A percentile compares a stretch with the other conserved stretches of the same genome.
phyloP scores from a whole-genome alignment of 2,888 invertebrate genomes.

The Tachina lurida region DNA sequence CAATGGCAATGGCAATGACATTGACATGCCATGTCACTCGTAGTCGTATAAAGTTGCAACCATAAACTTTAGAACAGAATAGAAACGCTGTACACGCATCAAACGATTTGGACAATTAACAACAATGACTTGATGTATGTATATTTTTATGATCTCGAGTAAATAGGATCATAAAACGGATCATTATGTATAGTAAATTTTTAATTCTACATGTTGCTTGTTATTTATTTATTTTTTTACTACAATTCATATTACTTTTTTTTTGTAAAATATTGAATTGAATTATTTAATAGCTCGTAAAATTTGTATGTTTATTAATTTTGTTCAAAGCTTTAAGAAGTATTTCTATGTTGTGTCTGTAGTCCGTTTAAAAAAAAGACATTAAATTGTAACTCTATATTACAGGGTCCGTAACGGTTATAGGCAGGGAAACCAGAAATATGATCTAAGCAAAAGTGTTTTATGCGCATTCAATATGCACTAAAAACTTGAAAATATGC shows the following conservation, averaged over 20 bases:
- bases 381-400: too few species aligned
- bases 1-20: constrained; percentile 24
- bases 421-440: too few species aligned
- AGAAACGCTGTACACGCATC: constrained; percentile 23
- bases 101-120: constrained; percentile 3
- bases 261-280: background rate
- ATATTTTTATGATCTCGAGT: constrained; percentile 30
- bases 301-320: background rate
- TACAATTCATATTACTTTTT: background rate
- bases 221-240: background rate
- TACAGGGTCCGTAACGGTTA: too few species aligned
- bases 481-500: too few species aligned
- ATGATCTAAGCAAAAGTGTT: too few species aligned
- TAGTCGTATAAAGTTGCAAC: constrained; percentile 12
- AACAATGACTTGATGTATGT: constrained; percentile 1
- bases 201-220: constrained; percentile 3
- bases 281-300: constrained; percentile 7
- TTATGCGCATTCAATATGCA: too few species aligned
- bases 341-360: too few species aligned
- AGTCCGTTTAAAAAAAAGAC: too few species aligned
- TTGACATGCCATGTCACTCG: constrained; percentile 6
- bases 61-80: constrained; percentile 25
- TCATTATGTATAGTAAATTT: constrained; percentile 10
- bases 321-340: background rate
- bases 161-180: constrained; percentile 31